phyloP scores from a whole-genome alignment of 2,797 vertebrate genomes.

The Apodemus agrarius region DNA sequence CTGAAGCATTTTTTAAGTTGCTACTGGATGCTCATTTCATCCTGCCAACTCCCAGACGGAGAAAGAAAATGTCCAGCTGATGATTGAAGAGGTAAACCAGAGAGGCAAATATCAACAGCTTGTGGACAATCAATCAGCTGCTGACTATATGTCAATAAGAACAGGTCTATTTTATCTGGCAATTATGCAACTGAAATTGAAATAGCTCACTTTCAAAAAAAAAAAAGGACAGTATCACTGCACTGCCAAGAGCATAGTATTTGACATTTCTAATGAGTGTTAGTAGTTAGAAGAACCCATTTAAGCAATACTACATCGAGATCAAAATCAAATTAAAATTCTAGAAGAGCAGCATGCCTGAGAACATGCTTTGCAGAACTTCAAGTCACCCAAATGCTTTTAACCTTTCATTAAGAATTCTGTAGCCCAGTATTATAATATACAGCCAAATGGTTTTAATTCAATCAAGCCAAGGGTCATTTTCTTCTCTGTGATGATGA shows the following conservation, averaged over 20 bases:
- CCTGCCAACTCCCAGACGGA: not conserved
- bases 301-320: slow-evolving; percentile 63
- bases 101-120: slow-evolving; percentile 47
- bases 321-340: slow-evolving; percentile 67
- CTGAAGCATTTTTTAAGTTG: not conserved
- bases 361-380: not conserved
- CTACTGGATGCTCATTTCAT: not conserved
- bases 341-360: slow-evolving; percentile 5
- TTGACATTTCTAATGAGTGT: slow-evolving; percentile 59
- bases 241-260: not conserved
- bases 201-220: not conserved
- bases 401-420: slow-evolving; percentile 48
- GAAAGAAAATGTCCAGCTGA: not conserved
- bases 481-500: not conserved
- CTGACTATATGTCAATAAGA: not conserved
- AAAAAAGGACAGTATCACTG: not conserved
- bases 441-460: slow-evolving; percentile 52
- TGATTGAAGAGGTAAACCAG: slow-evolving; percentile 49
- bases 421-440: slow-evolving; percentile 39
- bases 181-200: slow-evolving; percentile 45
- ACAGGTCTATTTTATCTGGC: not conserved
- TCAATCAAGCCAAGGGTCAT: slow-evolving; percentile 43
- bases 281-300: slow-evolving; percentile 58
- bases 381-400: slow-evolving; percentile 17
- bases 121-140: not conserved